Evolutionary conservation across 35 echinoderm and acorn worm genomes (phyloP).

Genomic region (Heliocidaris tuberculata): DNA sequence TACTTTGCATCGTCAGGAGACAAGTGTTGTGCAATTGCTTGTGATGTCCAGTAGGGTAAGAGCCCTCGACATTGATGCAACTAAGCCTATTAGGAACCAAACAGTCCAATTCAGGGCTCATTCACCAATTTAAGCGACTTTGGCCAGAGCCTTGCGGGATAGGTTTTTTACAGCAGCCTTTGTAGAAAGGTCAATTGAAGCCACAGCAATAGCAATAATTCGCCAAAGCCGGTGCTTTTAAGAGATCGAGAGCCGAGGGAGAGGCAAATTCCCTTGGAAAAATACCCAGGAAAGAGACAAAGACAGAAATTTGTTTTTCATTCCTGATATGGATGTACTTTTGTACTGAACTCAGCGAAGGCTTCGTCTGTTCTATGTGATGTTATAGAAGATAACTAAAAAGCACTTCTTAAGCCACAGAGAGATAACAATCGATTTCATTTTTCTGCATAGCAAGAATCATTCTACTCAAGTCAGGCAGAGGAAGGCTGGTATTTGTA

Average conservation of each 20-base stretch:
- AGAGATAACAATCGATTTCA: not conserved
- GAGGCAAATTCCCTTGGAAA: not conserved
- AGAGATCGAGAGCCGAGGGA: not conserved
- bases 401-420: not conserved
- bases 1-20: not conserved
- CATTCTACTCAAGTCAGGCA: not conserved
- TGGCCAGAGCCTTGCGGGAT: not conserved
- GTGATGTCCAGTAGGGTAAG: not conserved
- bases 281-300: not conserved
- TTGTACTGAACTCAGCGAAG: not conserved
- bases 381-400: not conserved
- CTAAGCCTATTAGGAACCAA: not conserved
- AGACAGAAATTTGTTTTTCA: constrained; percentile 18
- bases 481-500: not conserved
- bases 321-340: not conserved
- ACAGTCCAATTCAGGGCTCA: not conserved
- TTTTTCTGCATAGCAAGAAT: not conserved
- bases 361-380: not conserved
- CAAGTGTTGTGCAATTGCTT: not conserved
- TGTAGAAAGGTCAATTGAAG: not conserved
- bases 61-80: not conserved
- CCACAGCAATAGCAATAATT: not conserved
- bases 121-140: not conserved
- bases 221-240: not conserved
- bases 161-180: not conserved